Base-by-base conservation (phyloP, 2,113 vertebrate genomes). In the Nicator chloris region DNA sequence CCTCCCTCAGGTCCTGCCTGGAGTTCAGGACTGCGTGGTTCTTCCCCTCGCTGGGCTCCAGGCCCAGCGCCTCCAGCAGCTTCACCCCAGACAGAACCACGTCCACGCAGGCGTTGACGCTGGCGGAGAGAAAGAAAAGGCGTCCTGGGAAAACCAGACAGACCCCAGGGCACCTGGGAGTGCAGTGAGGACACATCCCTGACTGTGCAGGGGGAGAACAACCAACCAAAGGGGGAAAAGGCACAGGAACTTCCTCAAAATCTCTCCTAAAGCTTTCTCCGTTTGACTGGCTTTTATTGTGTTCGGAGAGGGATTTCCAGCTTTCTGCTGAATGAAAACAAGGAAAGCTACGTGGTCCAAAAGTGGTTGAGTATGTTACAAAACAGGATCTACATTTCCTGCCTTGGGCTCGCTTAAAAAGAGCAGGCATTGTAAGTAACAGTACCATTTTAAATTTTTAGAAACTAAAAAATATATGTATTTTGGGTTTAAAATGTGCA, bases 101-200 rank as follows among this genome's bases (percentile, higher is more conserved):
- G 2, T 99, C 99, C 22, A 99, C 99, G 11, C 99, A 99, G 66
- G 99, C 98, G 1, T 99, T 99, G 91, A 99, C 99, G 4, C 99
- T 99, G 95, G 4, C n/a, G n/a, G 53, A 77, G 60, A 82, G 69
- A 86, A 33, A 92, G 54, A 26, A 78, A 69, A 44, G 0, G 10
- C 2, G 5, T 37, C 17, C 21, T 64, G 45, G 54, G 37, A 37
- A 81, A 81, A 7, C 7, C 54, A 54, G 4, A 4, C 1, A 1
- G 18, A 60, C 4, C 30, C 23, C 5, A 13, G 39, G 42, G 60
- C 19, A 9, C 40, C 30, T 11, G 61, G 53, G 15, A 68, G 27
- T 3, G 45, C 64, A 69, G 27, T 3, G 69, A 66, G 77, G n/a
- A 12, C 69, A 73, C 45, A 16, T 2, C 61, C 28, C 50, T 19